These are phyloP conservation scores for Phodopus roborovskii DNA, from an alignment of 2,113 vertebrate genomes.

Conservation along the genomic window DNA sequence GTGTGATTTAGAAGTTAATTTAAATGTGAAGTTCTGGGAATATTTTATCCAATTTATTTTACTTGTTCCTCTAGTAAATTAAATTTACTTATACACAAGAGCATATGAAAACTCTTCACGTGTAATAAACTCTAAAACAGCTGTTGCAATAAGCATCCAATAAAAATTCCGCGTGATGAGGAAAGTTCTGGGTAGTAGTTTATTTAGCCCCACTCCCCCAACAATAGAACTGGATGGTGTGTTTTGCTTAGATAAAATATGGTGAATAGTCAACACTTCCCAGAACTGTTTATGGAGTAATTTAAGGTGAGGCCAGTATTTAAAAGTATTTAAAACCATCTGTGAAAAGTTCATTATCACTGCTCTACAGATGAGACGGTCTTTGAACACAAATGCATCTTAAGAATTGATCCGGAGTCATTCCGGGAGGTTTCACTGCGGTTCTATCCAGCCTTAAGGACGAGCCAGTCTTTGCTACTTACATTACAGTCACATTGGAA, in stretches of 20 bases:
- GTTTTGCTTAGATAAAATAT: slow-evolving; percentile 51
- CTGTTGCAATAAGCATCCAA: neutral
- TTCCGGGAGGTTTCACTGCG: neutral
- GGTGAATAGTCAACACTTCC: neutral
- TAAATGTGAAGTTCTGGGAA: slow-evolving; percentile 10
- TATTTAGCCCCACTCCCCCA: neutral
- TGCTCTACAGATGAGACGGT: neutral
- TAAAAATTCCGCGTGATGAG: neutral
- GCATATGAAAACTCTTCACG: neutral
- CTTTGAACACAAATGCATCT: slow-evolving; percentile 11
- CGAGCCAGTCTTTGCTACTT: slow-evolving; percentile 85
- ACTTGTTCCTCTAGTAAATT: neutral
- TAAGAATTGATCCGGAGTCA: neutral
- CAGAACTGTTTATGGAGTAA: neutral
- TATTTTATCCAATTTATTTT: slow-evolving; percentile 43
- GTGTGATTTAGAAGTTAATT: slow-evolving; percentile 42
- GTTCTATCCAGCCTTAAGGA: neutral
- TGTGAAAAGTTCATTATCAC: neutral
- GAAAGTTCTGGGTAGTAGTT: neutral
- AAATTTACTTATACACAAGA: neutral
- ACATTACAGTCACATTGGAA: slow-evolving; percentile 94
- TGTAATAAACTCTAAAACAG: slow-evolving; percentile 51
- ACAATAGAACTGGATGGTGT: neutral
- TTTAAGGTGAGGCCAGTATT: neutral
- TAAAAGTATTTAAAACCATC: neutral